Evolutionary conservation across 2,797 vertebrate genomes (phyloP), one percentile per base, ranked within the genome.

Genomic region (Miichthys miiuy): DNA sequence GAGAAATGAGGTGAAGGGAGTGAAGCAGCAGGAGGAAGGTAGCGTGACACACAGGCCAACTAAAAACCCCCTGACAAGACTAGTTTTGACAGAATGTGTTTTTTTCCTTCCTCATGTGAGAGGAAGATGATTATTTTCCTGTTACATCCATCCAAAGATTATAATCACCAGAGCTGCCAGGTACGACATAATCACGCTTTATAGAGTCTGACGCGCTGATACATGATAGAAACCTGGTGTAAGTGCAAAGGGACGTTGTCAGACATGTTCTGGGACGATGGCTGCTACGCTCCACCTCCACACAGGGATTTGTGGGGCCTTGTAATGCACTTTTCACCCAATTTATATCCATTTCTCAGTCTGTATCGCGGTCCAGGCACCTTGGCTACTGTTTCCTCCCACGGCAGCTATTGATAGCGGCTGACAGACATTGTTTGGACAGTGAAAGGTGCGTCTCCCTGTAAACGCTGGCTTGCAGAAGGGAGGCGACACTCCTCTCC

Each of bases 371-470:
- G 78, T 34, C 72, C 50, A 58, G 75, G 79, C 87, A 91, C 90
- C 90, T 88, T 65, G 82, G 81, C 77, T 71, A 50, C 81, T 25
- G 76, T 73, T 84, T 73, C 90, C 87, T 87, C 91, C 92, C 87
- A 75, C 84, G 61, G 87, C 82, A 67, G 88, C 88, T 86, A 80
- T 88, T 91, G 89, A 89, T 92, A 88, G 85, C 48, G 70, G 58
- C 83, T 78, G 85, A 82, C 85, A 79, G 85, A 89, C 88, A 62
- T 84, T 89, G 88, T 93, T 90, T 90, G 88, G 87, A 89, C 80
- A 75, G 86, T 80, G 88, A 95, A 95, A 96, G 94, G 95, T 96
- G 95, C 91, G 85, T 92, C 91, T 94, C 89, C 94, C 90, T 93
- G 93, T 96, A 96, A 96, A 96, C 92, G 84, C 74, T 42, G 82